Evolutionary conservation across 2,888 invertebrate species (phyloP), one percentile per base, ranked within the genome.

Genomic region (Heliconius sara): DNA sequence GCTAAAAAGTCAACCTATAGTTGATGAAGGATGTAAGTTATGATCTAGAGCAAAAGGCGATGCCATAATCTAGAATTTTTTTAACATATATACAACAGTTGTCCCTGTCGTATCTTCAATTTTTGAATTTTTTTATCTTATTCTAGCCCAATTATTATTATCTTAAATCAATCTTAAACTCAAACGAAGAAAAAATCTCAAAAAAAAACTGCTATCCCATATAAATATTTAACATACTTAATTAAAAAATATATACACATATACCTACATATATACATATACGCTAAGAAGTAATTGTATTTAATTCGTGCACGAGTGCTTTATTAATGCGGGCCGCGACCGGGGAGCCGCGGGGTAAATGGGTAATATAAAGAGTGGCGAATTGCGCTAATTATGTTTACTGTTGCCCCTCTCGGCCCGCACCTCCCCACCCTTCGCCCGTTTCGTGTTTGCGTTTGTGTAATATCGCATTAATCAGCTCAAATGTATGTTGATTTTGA

Each of bases 321-420:
- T 83, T 82, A 83, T 80, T 78, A 73, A 80, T 77, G 74, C 78
- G 57, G 73, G 67, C 77, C 77, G 72, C 68, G 79, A 39, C 72
- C 77, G 77, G 79, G 78, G 80, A 66, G 76, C 82, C 83, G 79
- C 81, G 79, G 83, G 83, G 81, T 79, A 81, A 81, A 79, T 79
- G 84, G 83, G 82, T 85, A 85, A 84, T 85, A 83, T 83, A 85
- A 83, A 84, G 84, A 84, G 83, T 83, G 83, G 85, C 82, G 85
- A 85, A 85, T 84, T 84, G 83, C 81, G 85, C 84, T 86, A 86
- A 85, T 86, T 85, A 85, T 85, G 85, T 86, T 86, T 84, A 81
- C 83, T 71, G 79, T 81, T 27, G 72, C 79, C 67, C 80, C 63
- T 75, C 52, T 77, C 72, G 65, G 63, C 77, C 74, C 27, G 52